Evolutionary conservation across 1,140 invertebrate genomes (phyloP), one percentile per base, ranked within the genome.

Genomic region (Bombus superbus): DNA sequence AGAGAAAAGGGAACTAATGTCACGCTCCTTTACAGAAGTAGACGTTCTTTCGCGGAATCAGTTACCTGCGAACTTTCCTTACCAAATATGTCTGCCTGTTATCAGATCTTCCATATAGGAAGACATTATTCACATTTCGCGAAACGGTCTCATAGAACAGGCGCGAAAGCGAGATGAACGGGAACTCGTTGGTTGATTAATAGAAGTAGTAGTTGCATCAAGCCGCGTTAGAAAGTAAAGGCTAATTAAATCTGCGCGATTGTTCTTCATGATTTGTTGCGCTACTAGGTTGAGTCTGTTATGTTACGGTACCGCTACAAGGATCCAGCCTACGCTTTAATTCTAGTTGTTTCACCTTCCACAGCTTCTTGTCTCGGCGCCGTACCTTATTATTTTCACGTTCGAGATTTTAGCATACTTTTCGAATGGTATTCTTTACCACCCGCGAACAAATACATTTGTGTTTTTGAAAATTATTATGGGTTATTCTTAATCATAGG

Each of bases 251-350:
- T 86, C 77, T 32, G 32, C 18, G 38, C 64, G 57, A 81, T 87
- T 82, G 85, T 87, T 64, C 76, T 32, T 18, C 28, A 8, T 38
- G 76, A 85, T 53, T 73, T 59, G 53, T 47, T 76, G 22, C 47
- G 77, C 66, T 38, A 84, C 82, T 74, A 53, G 32, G 32, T 28
- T 66, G 73, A 47, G 38, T 72, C 68, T 40, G 64, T 87, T 72
- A 47, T 18, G 42, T 42, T 32, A 22, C 73, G 10, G 73, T 53
- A 53, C 22, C n/a, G 32, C 22, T 75, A 53, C 18, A 35, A 53
- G 42, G 73, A 88, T 88, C 87, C 79, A 59, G 74, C 79, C 86
- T 87, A 88, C 86, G 75, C 86, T 87, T 87, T 86, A 87, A 87
- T 86, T 81, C 77, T 79, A 75, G 69, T 47, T 86, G 72, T 81